A percentile compares a stretch with the other conserved stretches of the same genome.
Evolutionary conservation across 2,888 invertebrate genomes (phyloP).

Genomic region (Papilio protenor): DNA sequence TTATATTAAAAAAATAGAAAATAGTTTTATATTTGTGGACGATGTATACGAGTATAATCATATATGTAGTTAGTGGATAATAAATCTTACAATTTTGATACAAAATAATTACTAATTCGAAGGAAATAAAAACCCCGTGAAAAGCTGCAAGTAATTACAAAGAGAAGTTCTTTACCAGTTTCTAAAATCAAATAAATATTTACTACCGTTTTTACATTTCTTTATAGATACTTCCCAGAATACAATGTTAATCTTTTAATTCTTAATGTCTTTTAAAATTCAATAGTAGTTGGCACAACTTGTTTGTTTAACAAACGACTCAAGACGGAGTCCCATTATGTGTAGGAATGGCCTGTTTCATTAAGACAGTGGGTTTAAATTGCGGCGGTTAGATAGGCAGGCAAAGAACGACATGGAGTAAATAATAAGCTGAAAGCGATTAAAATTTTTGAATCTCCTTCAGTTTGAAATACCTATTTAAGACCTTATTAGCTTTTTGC

Average conservation of each 20-base stretch:
- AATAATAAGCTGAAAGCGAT: slow-evolving; percentile 45
- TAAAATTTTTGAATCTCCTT: neutral
- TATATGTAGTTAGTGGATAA: too few species aligned
- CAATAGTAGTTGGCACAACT: slow-evolving; percentile 23
- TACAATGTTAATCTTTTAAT: neutral
- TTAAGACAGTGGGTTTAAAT: slow-evolving; percentile 81
- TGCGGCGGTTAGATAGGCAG: slow-evolving; percentile 75
- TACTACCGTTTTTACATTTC: too few species aligned
- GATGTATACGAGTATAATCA: too few species aligned
- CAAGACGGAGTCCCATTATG: slow-evolving; percentile 62
- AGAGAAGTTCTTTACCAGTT: neutral
- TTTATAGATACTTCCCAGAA: too few species aligned
- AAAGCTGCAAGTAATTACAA: too few species aligned
- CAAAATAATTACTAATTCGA: too few species aligned
- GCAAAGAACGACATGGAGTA: slow-evolving; percentile 55
- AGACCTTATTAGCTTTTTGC: too few species aligned
- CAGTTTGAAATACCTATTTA: too few species aligned
- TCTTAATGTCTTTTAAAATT: slow-evolving; percentile 16
- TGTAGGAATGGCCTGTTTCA: slow-evolving; percentile 76
- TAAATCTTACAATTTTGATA: too few species aligned
- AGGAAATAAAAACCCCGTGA: too few species aligned
- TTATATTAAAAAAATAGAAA: too few species aligned
- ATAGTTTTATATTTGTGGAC: too few species aligned
- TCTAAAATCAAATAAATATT: neutral
- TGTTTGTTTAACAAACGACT: slow-evolving; percentile 58